These are phyloP conservation scores for Protomyctophum bolini DNA, from an alignment of 2,113 vertebrate genomes.

Conservation along the genomic window DNA sequence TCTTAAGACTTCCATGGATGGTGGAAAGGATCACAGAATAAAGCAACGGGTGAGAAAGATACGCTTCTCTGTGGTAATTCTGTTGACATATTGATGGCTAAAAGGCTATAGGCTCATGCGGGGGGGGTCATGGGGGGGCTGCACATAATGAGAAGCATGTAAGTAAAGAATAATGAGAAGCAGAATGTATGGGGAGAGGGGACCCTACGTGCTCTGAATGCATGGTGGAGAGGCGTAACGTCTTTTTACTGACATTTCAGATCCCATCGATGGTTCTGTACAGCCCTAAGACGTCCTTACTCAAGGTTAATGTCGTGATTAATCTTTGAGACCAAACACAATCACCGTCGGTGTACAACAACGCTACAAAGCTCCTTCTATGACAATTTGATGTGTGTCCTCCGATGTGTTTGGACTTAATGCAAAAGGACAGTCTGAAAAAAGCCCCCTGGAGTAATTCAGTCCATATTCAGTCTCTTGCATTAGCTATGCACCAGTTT, in stretches of 20 bases:
- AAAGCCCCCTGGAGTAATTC: background rate
- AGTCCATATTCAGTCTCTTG: constrained; percentile 23
- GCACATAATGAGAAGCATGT: constrained; percentile 62
- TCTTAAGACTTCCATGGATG: constrained; percentile 8
- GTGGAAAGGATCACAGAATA: constrained; percentile 36
- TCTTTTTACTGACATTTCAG: constrained; percentile 25
- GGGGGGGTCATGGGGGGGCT: constrained; percentile 50
- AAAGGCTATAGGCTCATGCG: constrained; percentile 49
- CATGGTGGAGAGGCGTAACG: constrained; percentile 11
- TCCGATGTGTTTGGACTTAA: constrained; percentile 1
- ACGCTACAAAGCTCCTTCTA: constrained; percentile 4
- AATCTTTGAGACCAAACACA: background rate
- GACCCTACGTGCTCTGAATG: constrained; percentile 54
- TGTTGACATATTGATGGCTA: constrained; percentile 64
- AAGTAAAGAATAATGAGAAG: constrained; percentile 59
- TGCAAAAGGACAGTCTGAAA: constrained; percentile 15
- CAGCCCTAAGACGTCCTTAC: background rate
- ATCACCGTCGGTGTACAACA: background rate
- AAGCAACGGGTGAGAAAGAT: constrained; percentile 49
- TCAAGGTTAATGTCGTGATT: background rate
- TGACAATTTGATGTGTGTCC: background rate
- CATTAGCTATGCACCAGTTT: constrained; percentile 34
- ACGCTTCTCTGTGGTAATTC: constrained; percentile 61
- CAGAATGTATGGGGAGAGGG: constrained; percentile 60
- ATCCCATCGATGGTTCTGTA: background rate